These are phyloP conservation scores for Platycheirus albimanus DNA, from an alignment of 2,888 invertebrate species.

Conservation along the genomic window DNA sequence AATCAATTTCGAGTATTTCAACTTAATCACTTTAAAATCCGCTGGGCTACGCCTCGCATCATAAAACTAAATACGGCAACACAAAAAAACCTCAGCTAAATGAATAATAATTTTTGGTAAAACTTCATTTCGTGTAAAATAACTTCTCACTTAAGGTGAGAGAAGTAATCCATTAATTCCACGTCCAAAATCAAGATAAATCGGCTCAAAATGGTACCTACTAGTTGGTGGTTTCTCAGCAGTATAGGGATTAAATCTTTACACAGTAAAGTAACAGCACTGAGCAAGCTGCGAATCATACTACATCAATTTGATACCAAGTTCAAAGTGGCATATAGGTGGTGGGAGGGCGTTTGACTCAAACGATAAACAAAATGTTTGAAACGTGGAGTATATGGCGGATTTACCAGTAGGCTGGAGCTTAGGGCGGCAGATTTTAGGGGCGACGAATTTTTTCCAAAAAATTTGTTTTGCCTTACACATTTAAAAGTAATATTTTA, in stretches of 20 bases:
- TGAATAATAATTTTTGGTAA: constrained; percentile 44
- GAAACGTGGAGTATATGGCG: no score
- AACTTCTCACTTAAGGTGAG: constrained; percentile 53
- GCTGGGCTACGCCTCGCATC: constrained; percentile 19
- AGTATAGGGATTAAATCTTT: no score
- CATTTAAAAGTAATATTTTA: no score
- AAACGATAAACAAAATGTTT: constrained; percentile 68
- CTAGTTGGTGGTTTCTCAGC: constrained; percentile 18
- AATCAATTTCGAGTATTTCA: constrained; percentile 41
- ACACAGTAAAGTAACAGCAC: no score
- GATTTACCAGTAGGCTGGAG: no score
- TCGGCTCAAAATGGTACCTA: constrained; percentile 42
- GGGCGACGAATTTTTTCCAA: no score
- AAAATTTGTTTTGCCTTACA: no score
- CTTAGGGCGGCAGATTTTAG: no score
- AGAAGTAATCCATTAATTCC: constrained; percentile 56
- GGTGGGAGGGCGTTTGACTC: constrained; percentile 60
- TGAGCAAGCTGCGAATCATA: constrained; percentile 45
- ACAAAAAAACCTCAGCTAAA: constrained; percentile 18
- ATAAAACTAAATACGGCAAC: constrained; percentile 41
- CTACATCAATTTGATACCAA: constrained; percentile 49
- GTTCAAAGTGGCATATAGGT: constrained; percentile 54
- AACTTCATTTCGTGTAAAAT: constrained; percentile 58
- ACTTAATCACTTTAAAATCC: constrained; percentile 33
- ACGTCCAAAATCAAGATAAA: constrained; percentile 57